Evolutionary conservation across 2,797 vertebrate genomes (phyloP), one percentile per base, ranked within the genome.

Genomic region (Aselliscus stoliczkanus): DNA sequence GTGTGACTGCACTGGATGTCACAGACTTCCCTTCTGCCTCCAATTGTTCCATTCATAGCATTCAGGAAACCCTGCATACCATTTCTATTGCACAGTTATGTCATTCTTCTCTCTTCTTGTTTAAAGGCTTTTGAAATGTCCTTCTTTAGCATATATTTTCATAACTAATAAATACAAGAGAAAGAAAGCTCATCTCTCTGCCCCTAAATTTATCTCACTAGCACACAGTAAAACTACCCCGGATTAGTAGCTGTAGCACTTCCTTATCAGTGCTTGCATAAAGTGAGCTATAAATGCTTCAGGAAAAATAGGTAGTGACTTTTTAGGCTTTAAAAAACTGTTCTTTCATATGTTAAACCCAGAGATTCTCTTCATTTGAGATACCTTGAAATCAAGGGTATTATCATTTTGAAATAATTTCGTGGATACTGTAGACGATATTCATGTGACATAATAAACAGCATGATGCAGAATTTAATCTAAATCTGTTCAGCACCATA

Each of bases 381-480:
- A 83, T 83, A 90, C 44, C n/a, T 82, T 82, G 73, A 92, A 50
- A 96, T 94, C 58, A 90, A 37, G 44, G 58, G 92, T 72, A 88
- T 90, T 82, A 93, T 54, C 37, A 96, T 90, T 93, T 93, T 86
- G 56, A 90, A 95, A 82, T 88, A 88, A 96, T 83, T 95, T 81
- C 93, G 75, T 83, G 13, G 25, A 56, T 92, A 42, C 47, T 25
- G 29, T 65, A 93, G 44, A 85, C 85, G 80, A 88, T 70, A 4
- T 80, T 29, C 60, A 69, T 17, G 58, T 64, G 65, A 50, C 34
- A 80, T 58, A 89, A 92, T 64, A 94, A 83, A 72, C 4, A 96
- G 31, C 8, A 76, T 65, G 70, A 58, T 76, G 75, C 0, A 79
- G 15, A 94, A 92, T 89, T 52, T 62, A 10, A 23, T 54, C 25